Evolutionary conservation across 2,113 vertebrate species (phyloP), one percentile per base, ranked within the genome.

Genomic region (Cochlearius cochlearius): DNA sequence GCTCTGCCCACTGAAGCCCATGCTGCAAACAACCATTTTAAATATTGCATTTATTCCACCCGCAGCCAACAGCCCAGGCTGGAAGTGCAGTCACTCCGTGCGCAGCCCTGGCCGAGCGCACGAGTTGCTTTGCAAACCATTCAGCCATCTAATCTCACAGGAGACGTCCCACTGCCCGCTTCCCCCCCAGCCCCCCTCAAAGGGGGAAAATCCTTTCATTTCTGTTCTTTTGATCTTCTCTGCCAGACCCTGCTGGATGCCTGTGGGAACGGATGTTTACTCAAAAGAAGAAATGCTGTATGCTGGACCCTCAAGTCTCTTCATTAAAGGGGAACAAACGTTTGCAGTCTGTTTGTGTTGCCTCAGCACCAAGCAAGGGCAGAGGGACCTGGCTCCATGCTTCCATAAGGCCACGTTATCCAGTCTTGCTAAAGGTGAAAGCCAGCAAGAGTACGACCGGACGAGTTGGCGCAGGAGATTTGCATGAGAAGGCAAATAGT

Each of bases 221-320:
- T 69, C 64, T 78, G 14, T 34, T 80, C 81, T 83, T 97, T 92
- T 92, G 92, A 97, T 90, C 77, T 43, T 12, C 79, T 73, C 36
- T 85, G 74, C 76, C 89, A 96, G 91, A 88, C 69, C 0, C 91
- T 34, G 85, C 62, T 82, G 95, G 92, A 47, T 20, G 94, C 64
- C 94, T 92, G 83, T 91, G 82, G 86, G 94, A 96, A 79, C 52
- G 59, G 96, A 94, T 86, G 62, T 91, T 93, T 96, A 91, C 77
- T 94, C 71, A 66, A 69, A 94, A 49, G 69, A 92, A 63, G 66
- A 95, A 83, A 68, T 36, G 63, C 58, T 38, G 41, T 55, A 87
- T 0, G 29, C n/a, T 22, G 59, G 62, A 62, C 87, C 88, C 58
- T 90, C 76, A 23, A 68, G 69, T 43, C 58, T 59, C 76, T 73